These are phyloP conservation scores for Candoia aspera DNA, from an alignment of 2,113 vertebrate genomes.

Conservation along the genomic window DNA sequence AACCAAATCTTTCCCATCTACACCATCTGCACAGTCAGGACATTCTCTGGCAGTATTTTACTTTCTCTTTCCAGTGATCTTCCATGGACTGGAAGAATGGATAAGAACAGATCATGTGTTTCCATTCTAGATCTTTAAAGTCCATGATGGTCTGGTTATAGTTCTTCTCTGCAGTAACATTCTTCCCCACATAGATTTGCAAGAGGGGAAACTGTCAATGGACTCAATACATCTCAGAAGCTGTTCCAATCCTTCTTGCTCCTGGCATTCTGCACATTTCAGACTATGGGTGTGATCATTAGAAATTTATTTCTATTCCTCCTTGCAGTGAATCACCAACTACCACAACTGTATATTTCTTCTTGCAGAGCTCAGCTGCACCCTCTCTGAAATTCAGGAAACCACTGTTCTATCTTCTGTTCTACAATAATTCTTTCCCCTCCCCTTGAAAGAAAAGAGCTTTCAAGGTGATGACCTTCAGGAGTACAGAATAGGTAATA, in stretches of 20 bases:
- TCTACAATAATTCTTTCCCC: background rate
- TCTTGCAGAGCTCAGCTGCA: background rate
- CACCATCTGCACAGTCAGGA: background rate
- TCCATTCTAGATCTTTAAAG: background rate
- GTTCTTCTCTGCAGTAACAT: background rate
- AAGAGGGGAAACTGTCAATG: background rate
- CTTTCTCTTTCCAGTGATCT: background rate
- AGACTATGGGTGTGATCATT: background rate
- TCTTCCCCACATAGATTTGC: background rate
- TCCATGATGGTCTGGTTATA: background rate
- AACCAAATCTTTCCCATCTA: background rate
- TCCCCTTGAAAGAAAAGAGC: background rate
- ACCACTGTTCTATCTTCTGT: background rate
- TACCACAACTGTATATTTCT: background rate
- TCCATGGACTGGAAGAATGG: background rate
- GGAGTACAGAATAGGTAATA: background rate
- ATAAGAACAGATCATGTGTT: background rate
- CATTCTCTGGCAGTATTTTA: background rate
- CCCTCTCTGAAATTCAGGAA: background rate
- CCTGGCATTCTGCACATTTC: background rate
- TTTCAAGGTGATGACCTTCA: background rate
- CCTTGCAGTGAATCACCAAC: background rate
- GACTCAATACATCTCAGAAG: background rate
- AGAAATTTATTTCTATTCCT: background rate
- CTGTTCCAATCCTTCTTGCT: background rate